A percentile compares a stretch with the other conserved stretches of the same genome.
Evolutionary conservation across 2,797 vertebrate genomes (phyloP).

Genomic region (Chrysocyon brachyurus): DNA sequence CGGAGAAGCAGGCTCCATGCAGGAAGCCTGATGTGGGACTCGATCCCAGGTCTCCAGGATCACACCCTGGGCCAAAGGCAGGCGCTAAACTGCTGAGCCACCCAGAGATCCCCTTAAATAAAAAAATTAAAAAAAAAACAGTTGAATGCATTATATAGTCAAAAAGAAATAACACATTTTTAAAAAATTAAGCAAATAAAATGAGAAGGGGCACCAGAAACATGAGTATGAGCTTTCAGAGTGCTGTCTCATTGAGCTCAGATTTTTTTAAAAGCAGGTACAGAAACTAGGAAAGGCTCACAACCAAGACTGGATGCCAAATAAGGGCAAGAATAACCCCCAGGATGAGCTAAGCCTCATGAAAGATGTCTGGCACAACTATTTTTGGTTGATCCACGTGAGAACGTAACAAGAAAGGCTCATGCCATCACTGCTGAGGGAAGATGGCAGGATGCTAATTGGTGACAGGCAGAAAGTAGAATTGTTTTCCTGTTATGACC

Average conservation of each 20-base stretch:
- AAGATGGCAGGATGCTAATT: background rate
- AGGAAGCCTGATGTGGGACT: no score
- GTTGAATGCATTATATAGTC: background rate
- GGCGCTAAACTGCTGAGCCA: no score
- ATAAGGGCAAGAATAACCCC: background rate
- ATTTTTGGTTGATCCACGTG: background rate
- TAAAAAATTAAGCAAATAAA: background rate
- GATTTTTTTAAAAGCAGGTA: background rate
- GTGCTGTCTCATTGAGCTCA: background rate
- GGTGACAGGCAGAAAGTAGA: background rate
- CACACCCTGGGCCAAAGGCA: no score
- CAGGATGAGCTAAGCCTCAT: background rate
- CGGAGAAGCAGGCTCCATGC: no score
- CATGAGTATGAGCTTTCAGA: background rate
- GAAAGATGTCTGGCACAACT: background rate
- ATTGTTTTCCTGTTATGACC: background rate
- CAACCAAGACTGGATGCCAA: background rate
- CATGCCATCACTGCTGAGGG: fast-evolving
- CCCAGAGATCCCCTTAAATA: no score
- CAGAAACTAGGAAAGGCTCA: background rate
- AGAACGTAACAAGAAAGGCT: background rate
- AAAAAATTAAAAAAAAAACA: background rate
- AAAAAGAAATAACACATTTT: background rate
- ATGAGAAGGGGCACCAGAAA: background rate
- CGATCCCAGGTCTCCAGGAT: no score